A percentile compares a stretch with the other conserved stretches of the same genome.
phyloP scores from a whole-genome alignment of 2,113 vertebrate genomes.

The Hippocampus guttulatus region DNA sequence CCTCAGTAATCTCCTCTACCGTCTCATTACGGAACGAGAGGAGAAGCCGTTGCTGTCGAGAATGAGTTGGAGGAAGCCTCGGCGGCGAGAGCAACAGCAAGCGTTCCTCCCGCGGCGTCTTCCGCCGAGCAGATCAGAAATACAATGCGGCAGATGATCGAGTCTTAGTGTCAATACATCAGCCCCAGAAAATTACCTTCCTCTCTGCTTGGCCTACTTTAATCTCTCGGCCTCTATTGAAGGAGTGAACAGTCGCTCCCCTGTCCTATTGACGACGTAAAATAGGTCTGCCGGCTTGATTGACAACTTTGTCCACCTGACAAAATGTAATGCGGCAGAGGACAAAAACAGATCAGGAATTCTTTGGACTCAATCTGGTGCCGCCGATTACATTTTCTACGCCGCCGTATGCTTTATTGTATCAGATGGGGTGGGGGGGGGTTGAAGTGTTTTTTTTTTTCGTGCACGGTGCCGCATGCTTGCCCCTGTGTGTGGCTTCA shows the following conservation, averaged over 20 bases:
- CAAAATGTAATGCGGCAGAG: slow-evolving; percentile 68
- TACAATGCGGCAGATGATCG: slow-evolving; percentile 65
- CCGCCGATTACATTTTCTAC: slow-evolving; percentile 67
- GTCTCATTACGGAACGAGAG: slow-evolving; percentile 7
- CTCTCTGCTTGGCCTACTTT: slow-evolving; percentile 73
- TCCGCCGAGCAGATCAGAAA: slow-evolving; percentile 50
- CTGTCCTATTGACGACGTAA: slow-evolving; percentile 74
- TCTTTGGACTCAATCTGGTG: slow-evolving; percentile 69
- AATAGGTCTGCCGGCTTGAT: slow-evolving; percentile 76
- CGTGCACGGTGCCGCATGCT: background rate
- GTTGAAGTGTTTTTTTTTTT: slow-evolving; percentile 20
- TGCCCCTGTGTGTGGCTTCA: background rate
- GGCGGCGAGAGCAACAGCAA: background rate
- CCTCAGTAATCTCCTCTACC: background rate
- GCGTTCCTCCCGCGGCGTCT: slow-evolving; percentile 17
- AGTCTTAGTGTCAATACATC: slow-evolving; percentile 73
- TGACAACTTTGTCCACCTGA: slow-evolving; percentile 78
- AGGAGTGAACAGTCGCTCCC: slow-evolving; percentile 61
- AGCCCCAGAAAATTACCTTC: slow-evolving; percentile 66
- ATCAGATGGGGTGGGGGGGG: slow-evolving; percentile 43
- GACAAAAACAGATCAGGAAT: slow-evolving; percentile 70
- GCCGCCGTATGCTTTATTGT: slow-evolving; percentile 62
- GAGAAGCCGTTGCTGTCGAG: background rate
- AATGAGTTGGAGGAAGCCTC: slow-evolving; percentile 1
- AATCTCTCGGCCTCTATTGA: slow-evolving; percentile 74